phyloP scores from a whole-genome alignment of 1,140 invertebrate species.

The Globodera ellingtonae region DNA sequence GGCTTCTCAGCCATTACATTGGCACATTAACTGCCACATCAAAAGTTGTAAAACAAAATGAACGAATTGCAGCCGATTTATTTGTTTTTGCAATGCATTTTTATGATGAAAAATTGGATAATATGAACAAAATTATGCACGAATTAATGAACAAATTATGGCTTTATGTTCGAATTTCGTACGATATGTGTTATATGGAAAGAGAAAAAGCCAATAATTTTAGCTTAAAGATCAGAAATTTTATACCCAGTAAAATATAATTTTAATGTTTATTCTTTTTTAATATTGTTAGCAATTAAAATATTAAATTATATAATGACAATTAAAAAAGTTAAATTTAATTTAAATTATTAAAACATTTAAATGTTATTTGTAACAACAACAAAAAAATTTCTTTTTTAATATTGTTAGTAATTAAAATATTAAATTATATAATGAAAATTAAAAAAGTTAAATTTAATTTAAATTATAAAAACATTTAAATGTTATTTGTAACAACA shows the following conservation, averaged over 20 bases:
- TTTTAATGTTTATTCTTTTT: no score
- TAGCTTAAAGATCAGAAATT: neutral
- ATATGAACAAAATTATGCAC: neutral
- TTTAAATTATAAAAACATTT: neutral
- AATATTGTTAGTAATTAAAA: no score
- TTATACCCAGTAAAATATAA: neutral
- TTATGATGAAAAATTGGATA: neutral
- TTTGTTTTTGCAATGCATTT: neutral
- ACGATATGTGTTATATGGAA: neutral
- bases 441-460: neutral
- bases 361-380: neutral
- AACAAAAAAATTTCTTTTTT: no score
- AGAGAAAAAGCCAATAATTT: neutral
- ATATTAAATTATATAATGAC: no score
- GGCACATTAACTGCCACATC: neutral
- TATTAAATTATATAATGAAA: neutral
- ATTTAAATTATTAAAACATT: no score
- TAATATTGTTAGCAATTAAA: no score
- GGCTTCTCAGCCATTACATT: neutral
- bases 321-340: no score
- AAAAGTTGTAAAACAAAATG: neutral
- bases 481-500: neutral
- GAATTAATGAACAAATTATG: conserved; percentile 1
- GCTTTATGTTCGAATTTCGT: neutral
- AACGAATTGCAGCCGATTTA: neutral